phyloP scores from a whole-genome alignment of 2,113 vertebrate genomes.

The Otocyon megalotis region DNA sequence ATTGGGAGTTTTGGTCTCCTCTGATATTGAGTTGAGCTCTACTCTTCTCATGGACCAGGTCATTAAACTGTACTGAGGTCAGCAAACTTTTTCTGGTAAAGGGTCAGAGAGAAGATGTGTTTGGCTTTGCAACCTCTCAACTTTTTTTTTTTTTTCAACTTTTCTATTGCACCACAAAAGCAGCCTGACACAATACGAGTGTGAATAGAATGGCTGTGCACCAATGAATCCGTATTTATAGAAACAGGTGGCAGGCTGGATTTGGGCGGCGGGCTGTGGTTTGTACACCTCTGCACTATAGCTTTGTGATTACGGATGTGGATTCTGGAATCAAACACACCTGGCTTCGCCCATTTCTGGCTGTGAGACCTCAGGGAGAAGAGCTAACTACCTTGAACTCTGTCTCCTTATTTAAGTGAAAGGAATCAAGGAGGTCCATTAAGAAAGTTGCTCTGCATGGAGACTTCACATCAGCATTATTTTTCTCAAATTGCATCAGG shows the following conservation, averaged over 20 bases:
- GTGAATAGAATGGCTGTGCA: neutral
- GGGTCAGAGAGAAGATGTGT: neutral
- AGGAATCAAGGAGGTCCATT: neutral
- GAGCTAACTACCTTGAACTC: neutral
- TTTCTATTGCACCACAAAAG: neutral
- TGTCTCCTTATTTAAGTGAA: neutral
- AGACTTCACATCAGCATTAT: neutral
- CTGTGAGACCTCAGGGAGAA: neutral
- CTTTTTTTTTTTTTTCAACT: neutral
- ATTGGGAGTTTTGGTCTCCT: neutral
- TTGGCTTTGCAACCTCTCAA: neutral
- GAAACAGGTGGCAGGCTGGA: neutral
- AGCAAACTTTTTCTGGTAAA: neutral
- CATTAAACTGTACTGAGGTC: neutral
- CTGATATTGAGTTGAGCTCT: neutral
- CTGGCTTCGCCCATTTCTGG: neutral
- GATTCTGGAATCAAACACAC: neutral
- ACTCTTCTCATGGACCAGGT: neutral
- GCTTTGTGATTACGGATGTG: neutral
- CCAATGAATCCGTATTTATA: conserved; percentile 2
- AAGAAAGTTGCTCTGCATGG: neutral
- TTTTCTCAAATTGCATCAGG: neutral
- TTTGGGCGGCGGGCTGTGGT: neutral
- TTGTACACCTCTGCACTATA: rapidly evolving
- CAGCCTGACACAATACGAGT: too few species aligned